Evolutionary conservation across 1,140 invertebrate species (phyloP).

Genomic region (Drosophila tsacasi): DNA sequence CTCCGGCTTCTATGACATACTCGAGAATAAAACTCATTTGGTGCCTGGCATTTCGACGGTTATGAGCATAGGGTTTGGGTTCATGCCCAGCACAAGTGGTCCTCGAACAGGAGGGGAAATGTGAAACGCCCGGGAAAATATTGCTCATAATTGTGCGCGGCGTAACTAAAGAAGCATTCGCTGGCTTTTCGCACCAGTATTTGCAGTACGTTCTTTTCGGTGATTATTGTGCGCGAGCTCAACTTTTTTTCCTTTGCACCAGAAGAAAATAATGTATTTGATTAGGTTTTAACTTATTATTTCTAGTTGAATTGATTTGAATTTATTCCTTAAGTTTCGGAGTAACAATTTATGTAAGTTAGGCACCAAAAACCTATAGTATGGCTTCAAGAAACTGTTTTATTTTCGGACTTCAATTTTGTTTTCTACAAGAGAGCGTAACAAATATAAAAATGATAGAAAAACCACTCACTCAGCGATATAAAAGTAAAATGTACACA

Average conservation of each 20-base stretch:
- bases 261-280: neutral
- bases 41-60: slow-evolving; percentile 33
- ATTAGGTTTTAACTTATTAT: neutral
- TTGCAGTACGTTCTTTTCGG: slow-evolving; percentile 40
- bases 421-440: too few species aligned
- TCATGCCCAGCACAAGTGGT: slow-evolving; percentile 27
- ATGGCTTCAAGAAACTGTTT: too few species aligned
- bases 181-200: slow-evolving; percentile 41
- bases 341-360: too few species aligned
- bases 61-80: slow-evolving; percentile 22
- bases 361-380: too few species aligned
- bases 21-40: slow-evolving; percentile 57
- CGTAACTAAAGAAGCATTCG: slow-evolving; percentile 51
- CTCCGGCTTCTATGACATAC: slow-evolving; percentile 32
- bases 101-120: slow-evolving; percentile 27
- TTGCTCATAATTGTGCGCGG: slow-evolving; percentile 64
- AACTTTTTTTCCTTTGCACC: slow-evolving; percentile 8
- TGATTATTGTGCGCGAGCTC: slow-evolving; percentile 32
- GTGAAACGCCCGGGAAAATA: slow-evolving; percentile 28
- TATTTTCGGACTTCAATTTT: too few species aligned
- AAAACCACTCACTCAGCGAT: too few species aligned
- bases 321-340: too few species aligned
- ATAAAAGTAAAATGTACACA: too few species aligned
- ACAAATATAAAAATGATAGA: too few species aligned
- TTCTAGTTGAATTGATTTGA: too few species aligned